Base-by-base conservation (phyloP, 2,888 invertebrate genomes). In the Pollenia amentaria region DNA sequence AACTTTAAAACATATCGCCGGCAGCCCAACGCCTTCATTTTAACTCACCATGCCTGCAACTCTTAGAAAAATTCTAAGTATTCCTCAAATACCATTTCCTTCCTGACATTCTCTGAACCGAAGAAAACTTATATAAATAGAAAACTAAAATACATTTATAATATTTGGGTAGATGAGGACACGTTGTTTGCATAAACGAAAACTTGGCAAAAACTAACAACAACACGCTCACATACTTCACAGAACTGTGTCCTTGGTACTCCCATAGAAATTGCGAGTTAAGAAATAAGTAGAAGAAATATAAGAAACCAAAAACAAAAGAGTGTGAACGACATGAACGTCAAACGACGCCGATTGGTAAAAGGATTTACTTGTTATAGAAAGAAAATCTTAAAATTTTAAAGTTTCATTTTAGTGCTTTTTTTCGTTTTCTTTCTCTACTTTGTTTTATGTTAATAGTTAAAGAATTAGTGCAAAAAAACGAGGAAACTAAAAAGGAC, bases 361-460 rank as follows among this genome's bases (percentile, higher is more conserved):
- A 83, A 83, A 83, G 76, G 55, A 77, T 83, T 83, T 72, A 72
- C 70, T 77, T 83, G 77, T 70, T 70, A 55, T 70, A 42, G 55
- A 57, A 55, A 57, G 40, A 38, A 51, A 83, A 70, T 46, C 53
- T 72, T 70, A 21, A 83, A 62, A 70, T 53, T 76, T 76, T 55
- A 46, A 83, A 70, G 69, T 77, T 77, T 70, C 7, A 18, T 48
- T 70, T 51, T 6, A 14, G 51, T 11, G 11, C 64, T 75, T 0
- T 62, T 16, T 62, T 48, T 40, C 44, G 14, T n/a, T 57, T 10
- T 8, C 51, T 18, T 62, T 51, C 29, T 51, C n/a, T 48, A 51
- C 42, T 42, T 69, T 60, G 38, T 62, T 70, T 70, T 62, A 60
- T 79, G 69, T 70, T 70, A 78, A 70, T 70, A 70, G 70, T 70